Percentiles rank a stretch among this genome's conserved stretches.
Evolutionary conservation across 2,797 vertebrate species (phyloP).

Genomic region (Cyclopterus lumpus): DNA sequence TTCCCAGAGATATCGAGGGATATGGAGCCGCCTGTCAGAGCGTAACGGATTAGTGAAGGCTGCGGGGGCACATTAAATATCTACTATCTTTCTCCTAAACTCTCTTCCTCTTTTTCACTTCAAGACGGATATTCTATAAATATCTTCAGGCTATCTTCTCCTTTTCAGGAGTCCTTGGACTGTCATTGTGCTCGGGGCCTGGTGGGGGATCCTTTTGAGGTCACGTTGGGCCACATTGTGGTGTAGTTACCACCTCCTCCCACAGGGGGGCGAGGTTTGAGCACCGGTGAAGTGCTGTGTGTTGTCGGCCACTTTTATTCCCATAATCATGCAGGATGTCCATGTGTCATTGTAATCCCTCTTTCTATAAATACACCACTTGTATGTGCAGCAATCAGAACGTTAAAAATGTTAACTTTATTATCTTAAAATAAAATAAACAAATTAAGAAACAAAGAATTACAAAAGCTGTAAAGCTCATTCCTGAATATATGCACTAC

Average conservation of each 20-base stretch:
- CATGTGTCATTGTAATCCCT: slow-evolving; percentile 53
- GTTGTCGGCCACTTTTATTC: neutral
- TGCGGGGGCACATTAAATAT: slow-evolving; percentile 1
- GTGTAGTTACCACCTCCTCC: slow-evolving; percentile 20
- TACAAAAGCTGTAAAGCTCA: neutral
- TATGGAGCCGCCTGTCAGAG: slow-evolving; percentile 4
- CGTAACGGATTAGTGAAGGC: slow-evolving; percentile 12
- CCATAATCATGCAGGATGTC: too few relatives aligned
- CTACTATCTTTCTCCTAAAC: slow-evolving; percentile 1
- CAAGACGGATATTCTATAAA: slow-evolving; percentile 6
- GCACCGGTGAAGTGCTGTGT: neutral
- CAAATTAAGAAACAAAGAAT: neutral
- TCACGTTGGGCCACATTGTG: neutral
- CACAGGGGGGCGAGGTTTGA: slow-evolving; percentile 57
- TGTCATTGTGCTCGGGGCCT: neutral
- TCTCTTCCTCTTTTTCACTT: neutral
- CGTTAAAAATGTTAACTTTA: neutral
- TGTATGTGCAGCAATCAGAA: neutral
- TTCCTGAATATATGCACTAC: neutral
- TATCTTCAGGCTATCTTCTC: slow-evolving; percentile 19
- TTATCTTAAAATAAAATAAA: neutral
- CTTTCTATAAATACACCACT: slow-evolving; percentile 42
- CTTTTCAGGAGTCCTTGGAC: neutral
- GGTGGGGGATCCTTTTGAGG: neutral
- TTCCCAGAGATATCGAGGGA: neutral